phyloP scores from a whole-genome alignment of 2,113 vertebrate species.

The Oncorhynchus masou region DNA sequence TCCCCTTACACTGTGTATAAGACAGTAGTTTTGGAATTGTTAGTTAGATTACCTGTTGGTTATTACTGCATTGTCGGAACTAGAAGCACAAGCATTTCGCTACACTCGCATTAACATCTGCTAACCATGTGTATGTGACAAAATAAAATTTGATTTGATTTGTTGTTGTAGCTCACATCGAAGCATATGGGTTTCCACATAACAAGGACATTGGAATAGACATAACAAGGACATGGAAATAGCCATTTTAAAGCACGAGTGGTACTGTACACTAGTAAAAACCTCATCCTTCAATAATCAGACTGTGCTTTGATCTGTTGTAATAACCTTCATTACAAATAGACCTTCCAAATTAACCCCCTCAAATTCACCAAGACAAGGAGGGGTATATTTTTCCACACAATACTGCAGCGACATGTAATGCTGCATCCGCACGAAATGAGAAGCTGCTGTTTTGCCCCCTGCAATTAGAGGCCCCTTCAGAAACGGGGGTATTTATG shows the following conservation, averaged over 20 bases:
- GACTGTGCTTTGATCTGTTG: constrained; percentile 61
- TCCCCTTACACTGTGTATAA: too few species aligned
- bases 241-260: constrained; percentile 8
- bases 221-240: background rate
- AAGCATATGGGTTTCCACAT: background rate
- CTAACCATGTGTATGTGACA: too few species aligned
- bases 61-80: too few species aligned
- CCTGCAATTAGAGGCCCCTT: constrained; percentile 73
- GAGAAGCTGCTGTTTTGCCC: constrained; percentile 56
- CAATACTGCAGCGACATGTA: constrained; percentile 55
- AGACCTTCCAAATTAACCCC: constrained; percentile 12
- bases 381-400: constrained; percentile 36
- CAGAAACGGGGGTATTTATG: constrained; percentile 73
- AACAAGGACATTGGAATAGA: background rate
- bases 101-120: too few species aligned
- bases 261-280: background rate
- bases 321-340: constrained; percentile 24
- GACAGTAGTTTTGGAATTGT: too few species aligned
- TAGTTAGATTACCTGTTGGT: too few species aligned
- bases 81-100: too few species aligned
- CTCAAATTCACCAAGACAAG: constrained; percentile 44
- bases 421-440: constrained; percentile 62
- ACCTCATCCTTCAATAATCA: constrained; percentile 23
- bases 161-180: background rate
- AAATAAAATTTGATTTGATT: too few species aligned